Percentiles rank a stretch among this genome's conserved stretches.
phyloP scores from a whole-genome alignment of 37 sponge, comb jelly and placozoan species.

The Hexactinellida sp. region DNA sequence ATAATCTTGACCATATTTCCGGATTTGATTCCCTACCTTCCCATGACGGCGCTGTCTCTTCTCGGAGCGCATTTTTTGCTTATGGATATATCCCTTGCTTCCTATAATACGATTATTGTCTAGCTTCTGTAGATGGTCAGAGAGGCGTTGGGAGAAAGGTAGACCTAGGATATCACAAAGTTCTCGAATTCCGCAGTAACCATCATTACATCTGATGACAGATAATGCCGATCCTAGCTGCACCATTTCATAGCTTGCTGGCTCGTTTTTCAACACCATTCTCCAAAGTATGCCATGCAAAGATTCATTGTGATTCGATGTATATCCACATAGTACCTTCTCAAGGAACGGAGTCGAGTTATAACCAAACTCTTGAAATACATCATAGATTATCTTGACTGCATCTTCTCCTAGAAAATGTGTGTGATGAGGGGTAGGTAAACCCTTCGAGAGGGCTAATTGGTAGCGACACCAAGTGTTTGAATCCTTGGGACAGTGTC shows the following conservation, averaged over 20 bases:
- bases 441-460: no score
- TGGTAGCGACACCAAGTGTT: no score
- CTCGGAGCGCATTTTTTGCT: background rate
- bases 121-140: background rate
- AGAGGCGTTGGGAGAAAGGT: background rate
- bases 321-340: background rate
- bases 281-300: background rate
- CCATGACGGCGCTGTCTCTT: background rate
- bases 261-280: background rate
- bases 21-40: background rate
- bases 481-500: background rate
- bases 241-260: background rate
- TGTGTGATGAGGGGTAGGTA: background rate
- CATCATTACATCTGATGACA: background rate
- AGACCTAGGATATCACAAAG: background rate
- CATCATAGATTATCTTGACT: background rate
- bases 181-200: background rate
- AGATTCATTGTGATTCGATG: background rate
- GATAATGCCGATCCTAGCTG: background rate
- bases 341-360: background rate
- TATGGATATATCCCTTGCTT: background rate
- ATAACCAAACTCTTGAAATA: background rate
- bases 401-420: background rate
- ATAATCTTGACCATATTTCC: background rate
- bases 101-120: background rate